Conservation (phyloP, 2,113 vertebrate genomes). For the Struthio camelus region DNA sequence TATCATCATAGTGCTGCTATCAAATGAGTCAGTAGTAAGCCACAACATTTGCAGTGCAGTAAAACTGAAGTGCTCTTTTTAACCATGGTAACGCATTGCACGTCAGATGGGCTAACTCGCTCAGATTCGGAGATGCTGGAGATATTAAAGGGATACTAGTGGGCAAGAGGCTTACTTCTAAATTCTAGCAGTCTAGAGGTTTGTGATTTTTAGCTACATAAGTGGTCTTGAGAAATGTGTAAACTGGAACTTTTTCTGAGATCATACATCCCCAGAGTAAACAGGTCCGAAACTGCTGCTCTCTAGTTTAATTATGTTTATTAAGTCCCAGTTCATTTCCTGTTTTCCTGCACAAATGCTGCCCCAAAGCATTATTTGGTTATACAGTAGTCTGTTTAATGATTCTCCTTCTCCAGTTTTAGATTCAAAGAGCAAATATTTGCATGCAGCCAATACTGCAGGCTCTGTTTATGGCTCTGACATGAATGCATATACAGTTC, state of each 20-base stretch:
- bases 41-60: not conserved
- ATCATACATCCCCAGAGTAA: constrained; percentile 24
- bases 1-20: not conserved
- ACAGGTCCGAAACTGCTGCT: constrained; percentile 25
- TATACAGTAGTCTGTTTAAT: constrained; percentile 29
- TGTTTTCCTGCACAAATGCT: constrained; percentile 46
- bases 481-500: not conserved
- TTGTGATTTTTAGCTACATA: not conserved
- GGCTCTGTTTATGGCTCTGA: not conserved
- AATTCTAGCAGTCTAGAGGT: not conserved
- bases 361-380: constrained; percentile 31
- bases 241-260: constrained; percentile 55
- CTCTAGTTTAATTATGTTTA: constrained; percentile 56
- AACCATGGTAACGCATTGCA: not conserved
- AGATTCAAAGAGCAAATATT: constrained; percentile 40
- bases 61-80: not conserved
- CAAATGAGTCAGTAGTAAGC: not conserved
- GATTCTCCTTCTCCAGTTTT: constrained; percentile 21
- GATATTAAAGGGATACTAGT: not conserved
- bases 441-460: not conserved
- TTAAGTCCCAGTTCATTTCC: constrained; percentile 53
- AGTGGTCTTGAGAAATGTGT: constrained; percentile 55
- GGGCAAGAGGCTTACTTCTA: not conserved
- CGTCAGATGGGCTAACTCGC: not conserved
- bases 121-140: not conserved